Conservation (phyloP, 2,113 vertebrate genomes). For the Phaethornis superciliosus region DNA sequence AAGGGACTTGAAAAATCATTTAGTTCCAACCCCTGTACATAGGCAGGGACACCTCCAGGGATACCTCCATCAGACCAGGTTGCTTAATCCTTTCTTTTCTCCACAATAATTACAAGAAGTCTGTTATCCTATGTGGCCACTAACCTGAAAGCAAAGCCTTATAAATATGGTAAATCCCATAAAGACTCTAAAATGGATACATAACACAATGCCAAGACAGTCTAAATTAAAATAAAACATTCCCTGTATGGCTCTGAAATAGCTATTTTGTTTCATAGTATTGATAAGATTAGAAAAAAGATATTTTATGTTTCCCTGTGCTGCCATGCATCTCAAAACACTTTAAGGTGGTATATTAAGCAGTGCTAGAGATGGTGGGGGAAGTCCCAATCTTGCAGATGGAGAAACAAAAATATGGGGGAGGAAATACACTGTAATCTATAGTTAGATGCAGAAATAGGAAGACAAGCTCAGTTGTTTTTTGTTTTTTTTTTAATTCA, state of each 20-base stretch:
- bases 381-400: background rate
- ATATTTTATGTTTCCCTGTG: slow-evolving; percentile 3
- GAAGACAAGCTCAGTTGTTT: background rate
- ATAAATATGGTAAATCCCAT: background rate
- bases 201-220: background rate
- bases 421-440: background rate
- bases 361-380: background rate
- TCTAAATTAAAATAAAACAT: slow-evolving; percentile 13
- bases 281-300: slow-evolving; percentile 18
- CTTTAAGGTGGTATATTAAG: slow-evolving; percentile 2
- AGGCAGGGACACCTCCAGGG: no score
- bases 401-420: background rate
- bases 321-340: background rate
- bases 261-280: background rate
- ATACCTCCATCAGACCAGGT: no score
- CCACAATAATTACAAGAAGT: background rate
- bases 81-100: background rate
- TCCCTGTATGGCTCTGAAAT: background rate
- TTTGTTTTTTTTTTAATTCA: background rate
- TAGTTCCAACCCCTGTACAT: no score
- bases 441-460: background rate
- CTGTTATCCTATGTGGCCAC: background rate
- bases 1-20: no score
- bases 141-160: background rate
- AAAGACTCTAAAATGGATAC: slow-evolving; percentile 6